phyloP scores from a whole-genome alignment of 1,140 invertebrate genomes.

The Stegodyphus dumicola region DNA sequence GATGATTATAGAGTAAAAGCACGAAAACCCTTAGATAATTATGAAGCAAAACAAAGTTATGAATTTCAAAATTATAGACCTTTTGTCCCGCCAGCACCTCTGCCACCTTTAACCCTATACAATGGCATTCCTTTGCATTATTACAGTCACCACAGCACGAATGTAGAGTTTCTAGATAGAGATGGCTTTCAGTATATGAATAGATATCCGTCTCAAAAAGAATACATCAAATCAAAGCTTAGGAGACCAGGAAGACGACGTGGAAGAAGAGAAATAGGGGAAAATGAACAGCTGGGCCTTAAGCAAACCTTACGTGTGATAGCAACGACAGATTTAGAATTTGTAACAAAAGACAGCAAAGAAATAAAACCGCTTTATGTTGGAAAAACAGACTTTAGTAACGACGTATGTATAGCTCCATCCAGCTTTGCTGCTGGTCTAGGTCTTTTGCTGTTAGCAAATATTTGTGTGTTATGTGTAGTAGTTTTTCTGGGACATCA shows the following conservation, averaged over 20 bases:
- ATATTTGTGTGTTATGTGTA: conserved; percentile 40
- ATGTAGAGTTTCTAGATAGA: conserved; percentile 64
- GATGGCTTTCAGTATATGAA: conserved; percentile 48
- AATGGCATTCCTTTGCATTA: conserved; percentile 30
- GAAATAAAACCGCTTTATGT: conserved; percentile 77
- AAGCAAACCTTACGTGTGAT: conserved; percentile 86
- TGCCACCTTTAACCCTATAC: conserved; percentile 37
- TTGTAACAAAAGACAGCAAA: conserved; percentile 81
- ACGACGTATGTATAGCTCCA: conserved; percentile 90
- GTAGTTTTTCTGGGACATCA: conserved; percentile 43
- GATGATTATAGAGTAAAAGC: conserved; percentile 38
- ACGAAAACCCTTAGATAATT: conserved; percentile 27
- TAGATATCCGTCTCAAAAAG: conserved; percentile 62
- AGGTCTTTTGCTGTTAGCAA: conserved; percentile 34
- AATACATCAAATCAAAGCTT: conserved; percentile 44
- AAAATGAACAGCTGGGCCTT: conserved; percentile 82
- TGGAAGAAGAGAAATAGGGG: conserved; percentile 71
- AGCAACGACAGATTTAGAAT: conserved; percentile 92
- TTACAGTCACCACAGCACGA: conserved; percentile 69
- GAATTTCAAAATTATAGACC: conserved; percentile 3
- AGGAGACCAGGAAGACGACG: conserved; percentile 66
- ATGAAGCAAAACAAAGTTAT: conserved; percentile 11
- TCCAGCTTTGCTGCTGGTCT: conserved; percentile 78
- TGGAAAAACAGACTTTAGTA: conserved; percentile 81
- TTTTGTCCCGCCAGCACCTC: conserved; percentile 11